Conservation (phyloP, 2,797 vertebrate species). For the Cheirogaleus major region DNA sequence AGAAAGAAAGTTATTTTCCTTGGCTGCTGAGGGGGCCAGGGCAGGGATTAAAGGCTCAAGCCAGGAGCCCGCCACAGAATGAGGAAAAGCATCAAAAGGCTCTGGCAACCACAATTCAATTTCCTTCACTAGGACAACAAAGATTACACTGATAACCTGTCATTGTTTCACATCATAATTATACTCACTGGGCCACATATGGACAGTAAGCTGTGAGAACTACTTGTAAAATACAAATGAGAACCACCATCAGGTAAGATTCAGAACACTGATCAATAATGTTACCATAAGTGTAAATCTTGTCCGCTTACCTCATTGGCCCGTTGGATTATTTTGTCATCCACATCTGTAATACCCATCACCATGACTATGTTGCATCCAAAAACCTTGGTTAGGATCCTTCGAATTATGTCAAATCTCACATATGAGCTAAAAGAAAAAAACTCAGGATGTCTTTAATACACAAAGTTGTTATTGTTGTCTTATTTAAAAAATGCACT, state of each 20-base stretch:
- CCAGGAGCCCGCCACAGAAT: background rate
- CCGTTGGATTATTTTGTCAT: conserved; percentile 96
- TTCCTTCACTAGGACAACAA: background rate
- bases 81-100: background rate
- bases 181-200: rapidly evolving
- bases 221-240: background rate
- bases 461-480: background rate
- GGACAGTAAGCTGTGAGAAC: background rate
- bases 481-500: background rate
- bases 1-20: background rate
- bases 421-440: conserved; percentile 92
- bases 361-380: conserved; percentile 93
- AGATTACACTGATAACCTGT: background rate
- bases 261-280: background rate
- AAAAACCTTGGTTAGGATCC: conserved; percentile 92
- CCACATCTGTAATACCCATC: conserved; percentile 97
- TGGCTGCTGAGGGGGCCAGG: background rate
- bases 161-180: background rate
- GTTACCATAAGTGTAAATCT: rapidly evolving
- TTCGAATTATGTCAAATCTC: conserved; percentile 95
- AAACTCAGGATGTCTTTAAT: background rate
- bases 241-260: rapidly evolving
- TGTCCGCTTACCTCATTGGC: conserved; percentile 88
- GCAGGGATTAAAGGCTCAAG: background rate
- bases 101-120: background rate